Conservation (phyloP, 2,113 vertebrate species). For the Caranx ignobilis region DNA sequence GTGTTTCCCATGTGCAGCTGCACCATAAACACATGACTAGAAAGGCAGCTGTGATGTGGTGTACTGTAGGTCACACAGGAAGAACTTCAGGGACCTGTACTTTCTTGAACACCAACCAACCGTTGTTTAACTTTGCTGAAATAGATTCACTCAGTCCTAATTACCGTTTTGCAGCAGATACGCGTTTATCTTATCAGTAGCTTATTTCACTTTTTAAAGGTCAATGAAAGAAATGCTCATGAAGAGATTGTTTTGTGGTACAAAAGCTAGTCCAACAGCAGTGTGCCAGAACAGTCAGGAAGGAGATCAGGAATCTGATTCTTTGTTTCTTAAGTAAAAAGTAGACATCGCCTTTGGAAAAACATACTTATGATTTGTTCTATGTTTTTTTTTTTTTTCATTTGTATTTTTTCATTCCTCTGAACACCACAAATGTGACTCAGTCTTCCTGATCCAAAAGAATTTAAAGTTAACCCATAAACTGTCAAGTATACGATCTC, state of each 20-base stretch:
- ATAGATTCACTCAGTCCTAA: neutral
- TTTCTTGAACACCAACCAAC: too few species aligned
- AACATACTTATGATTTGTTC: neutral
- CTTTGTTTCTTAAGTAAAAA: neutral
- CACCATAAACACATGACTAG: neutral
- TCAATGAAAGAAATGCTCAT: neutral
- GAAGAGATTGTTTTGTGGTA: neutral
- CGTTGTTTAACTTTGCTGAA: neutral
- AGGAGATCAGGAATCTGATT: too few species aligned
- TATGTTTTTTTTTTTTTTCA: neutral
- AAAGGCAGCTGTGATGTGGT: neutral
- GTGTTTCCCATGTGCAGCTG: too few species aligned
- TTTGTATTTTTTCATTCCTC: neutral
- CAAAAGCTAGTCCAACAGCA: neutral
- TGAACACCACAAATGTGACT: neutral
- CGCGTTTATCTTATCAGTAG: neutral
- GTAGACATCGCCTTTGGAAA: neutral
- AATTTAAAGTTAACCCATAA: neutral
- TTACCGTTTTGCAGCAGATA: neutral
- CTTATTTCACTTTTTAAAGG: neutral
- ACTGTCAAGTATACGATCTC: neutral
- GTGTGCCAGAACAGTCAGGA: neutral
- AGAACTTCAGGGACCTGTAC: neutral
- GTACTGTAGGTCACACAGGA: neutral
- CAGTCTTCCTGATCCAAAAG: neutral